Evolutionary conservation across 2,113 vertebrate species (phyloP), one percentile per base, ranked within the genome.

Genomic region (Pedetes capensis): DNA sequence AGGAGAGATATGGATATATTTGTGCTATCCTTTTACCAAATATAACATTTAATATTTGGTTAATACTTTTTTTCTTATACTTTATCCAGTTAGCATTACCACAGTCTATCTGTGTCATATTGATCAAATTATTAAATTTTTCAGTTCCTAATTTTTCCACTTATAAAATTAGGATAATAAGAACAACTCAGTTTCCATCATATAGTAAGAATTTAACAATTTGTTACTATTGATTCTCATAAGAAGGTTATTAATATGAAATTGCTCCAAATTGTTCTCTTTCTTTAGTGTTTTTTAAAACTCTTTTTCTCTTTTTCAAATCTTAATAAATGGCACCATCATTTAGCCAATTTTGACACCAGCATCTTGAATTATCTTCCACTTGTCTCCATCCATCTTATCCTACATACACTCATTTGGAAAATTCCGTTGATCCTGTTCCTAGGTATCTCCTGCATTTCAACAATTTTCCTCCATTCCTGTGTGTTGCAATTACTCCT

Each of bases 151-250:
- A n/a, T 71, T 87, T 79, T 95, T 83, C 53, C 22, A 74, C 14
- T 76, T 89, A 25, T 49, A 89, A 93, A 76, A 81, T 72, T 90
- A 63, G 16, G n/a, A 64, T 81, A 78, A 57, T 72, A 83, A 61
- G 47, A 76, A 47, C 44, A 8, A 76, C 57, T 55, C n/a, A 66
- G 2, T 88, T 75, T 91, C 39, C 88, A 34, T 10, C 23, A 44
- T 25, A 16, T 4, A 53, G 44, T 39, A 68, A 55, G 5, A 92
- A 6, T 59, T 89, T 14, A 83, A 13, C 22, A 44, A 49, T 88
- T 83, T 64, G 8, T 71, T 69, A 66, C 17, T 82, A 63, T 61
- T 93, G 27, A 64, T 89, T 47, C 42, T 68, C 69, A 5, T 69
- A 84, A 14, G 9, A 80, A 23, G 51, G 17, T 61, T 51, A 32